Base-by-base conservation (phyloP, 2,888 invertebrate species). In the Rhyacophila evoluta region DNA sequence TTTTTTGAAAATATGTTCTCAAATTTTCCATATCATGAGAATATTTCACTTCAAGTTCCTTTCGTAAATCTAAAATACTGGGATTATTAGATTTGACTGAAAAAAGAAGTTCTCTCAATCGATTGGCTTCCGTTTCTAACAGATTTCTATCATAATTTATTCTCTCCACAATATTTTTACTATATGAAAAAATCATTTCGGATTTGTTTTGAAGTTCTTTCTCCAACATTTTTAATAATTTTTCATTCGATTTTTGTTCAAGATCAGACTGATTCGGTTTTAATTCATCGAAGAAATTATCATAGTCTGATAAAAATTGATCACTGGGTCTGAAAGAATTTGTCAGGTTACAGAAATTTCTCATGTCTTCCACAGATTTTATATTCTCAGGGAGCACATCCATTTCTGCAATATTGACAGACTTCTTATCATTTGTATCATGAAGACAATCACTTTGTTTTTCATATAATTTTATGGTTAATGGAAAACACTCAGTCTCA, bases 1-100 rank as follows among this genome's bases (percentile, higher is more conserved):
- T 95, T 84, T 93, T 91, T 84, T 95, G 95, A 84, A 95, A 95
- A 84, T 95, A 95, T 8, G 92, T 94, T 69, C 95, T 89, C 75
- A 95, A 85, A 84, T 95, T 93, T 85, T 95, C 95, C 93, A 95
- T 93, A 85, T 95, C 94, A 81, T 92, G 92, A 37, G 92, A 89
- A 86, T 95, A 95, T 84, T 92, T 92, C 2, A 86, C 84, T 75
- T 92, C 92, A 29, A 94, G 86, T 84, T 94, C 94, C 29, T 88
- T 86, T 75, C 91, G 88, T 67, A 93, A 83, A 12, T 89, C 88
- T 10, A 90, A 87, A 19, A 94, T 86, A 78, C 91, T 91, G 0
- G 88, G 88, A 76, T 90, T 89, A 1, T 92, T 92, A 70, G 91
- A 90, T 84, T 92, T 91, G 0, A 92, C 89, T 5, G 88, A 90